A percentile compares a stretch with the other conserved stretches of the same genome.
These are phyloP conservation scores for Cryptotis parvus DNA, from an alignment of 2,113 vertebrate genomes.

Conservation along the genomic window DNA sequence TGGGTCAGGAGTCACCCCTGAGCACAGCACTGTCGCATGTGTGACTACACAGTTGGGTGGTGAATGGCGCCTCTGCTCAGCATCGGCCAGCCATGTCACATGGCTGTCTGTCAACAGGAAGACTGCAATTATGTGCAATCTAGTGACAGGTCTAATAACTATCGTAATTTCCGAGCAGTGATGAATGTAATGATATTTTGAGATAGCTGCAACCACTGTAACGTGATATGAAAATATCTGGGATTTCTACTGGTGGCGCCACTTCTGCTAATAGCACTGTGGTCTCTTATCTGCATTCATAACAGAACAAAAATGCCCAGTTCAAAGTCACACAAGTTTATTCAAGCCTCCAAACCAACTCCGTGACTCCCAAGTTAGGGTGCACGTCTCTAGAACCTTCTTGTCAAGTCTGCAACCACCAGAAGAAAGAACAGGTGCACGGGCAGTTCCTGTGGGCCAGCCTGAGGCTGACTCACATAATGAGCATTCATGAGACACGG, in stretches of 20 bases:
- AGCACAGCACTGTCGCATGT: too few relatives aligned
- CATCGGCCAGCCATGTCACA: not conserved
- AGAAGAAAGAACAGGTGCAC: not conserved
- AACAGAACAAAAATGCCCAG: not conserved
- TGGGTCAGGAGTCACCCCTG: too few relatives aligned
- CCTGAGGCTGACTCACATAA: not conserved
- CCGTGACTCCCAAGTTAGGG: not conserved
- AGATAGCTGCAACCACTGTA: conserved; percentile 58
- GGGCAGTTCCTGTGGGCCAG: not conserved
- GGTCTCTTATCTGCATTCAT: not conserved
- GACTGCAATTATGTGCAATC: conserved; percentile 57
- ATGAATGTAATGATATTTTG: conserved; percentile 72
- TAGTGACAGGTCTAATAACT: conserved; percentile 63
- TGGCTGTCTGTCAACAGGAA: conserved; percentile 64
- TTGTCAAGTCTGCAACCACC: not conserved
- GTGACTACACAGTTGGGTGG: not conserved
- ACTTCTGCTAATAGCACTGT: not conserved
- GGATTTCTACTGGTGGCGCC: conserved; percentile 43
- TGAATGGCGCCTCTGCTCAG: conserved; percentile 1
- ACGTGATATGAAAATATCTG: conserved; percentile 70
- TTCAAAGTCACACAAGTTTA: not conserved
- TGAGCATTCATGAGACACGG: not conserved
- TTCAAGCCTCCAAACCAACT: not conserved
- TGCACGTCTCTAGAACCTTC: not conserved
- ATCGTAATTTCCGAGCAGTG: conserved; percentile 56